These are phyloP conservation scores for Chironomus tentans DNA, from an alignment of 2,888 invertebrate genomes.

Conservation along the genomic window DNA sequence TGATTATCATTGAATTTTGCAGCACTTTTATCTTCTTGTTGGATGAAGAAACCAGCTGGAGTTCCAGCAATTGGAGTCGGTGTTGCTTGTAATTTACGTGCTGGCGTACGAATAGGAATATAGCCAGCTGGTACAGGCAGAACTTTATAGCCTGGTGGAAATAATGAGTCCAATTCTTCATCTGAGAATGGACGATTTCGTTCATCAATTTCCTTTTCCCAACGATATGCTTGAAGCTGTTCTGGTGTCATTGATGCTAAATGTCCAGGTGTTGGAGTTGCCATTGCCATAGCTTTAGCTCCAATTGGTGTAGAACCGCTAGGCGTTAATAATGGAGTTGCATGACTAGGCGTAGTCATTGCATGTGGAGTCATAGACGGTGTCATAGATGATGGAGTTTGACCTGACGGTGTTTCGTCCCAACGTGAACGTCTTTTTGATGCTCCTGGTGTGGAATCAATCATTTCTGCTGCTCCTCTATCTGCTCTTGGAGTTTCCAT, in stretches of 20 bases:
- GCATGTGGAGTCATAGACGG: slow-evolving; percentile 59
- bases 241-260: slow-evolving; percentile 98
- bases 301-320: slow-evolving; percentile 81
- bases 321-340: slow-evolving; percentile 63
- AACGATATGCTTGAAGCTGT: slow-evolving; percentile 93
- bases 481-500: slow-evolving; percentile 98
- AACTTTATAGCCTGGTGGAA: slow-evolving; percentile 97
- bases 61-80: slow-evolving; percentile 94
- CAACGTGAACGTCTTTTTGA: slow-evolving; percentile 94
- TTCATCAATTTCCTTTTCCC: slow-evolving; percentile 98
- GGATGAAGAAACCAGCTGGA: slow-evolving; percentile 90
- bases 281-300: slow-evolving; percentile 95
- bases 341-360: slow-evolving; percentile 61
- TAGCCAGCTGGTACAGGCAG: slow-evolving; percentile 93
- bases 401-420: slow-evolving; percentile 93
- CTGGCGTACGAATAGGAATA: slow-evolving; percentile 93
- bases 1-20: slow-evolving; percentile 90
- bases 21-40: slow-evolving; percentile 75
- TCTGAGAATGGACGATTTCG: slow-evolving; percentile 92
- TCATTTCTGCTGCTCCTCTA: slow-evolving; percentile 59
- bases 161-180: slow-evolving; percentile 94
- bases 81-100: slow-evolving; percentile 93
- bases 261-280: slow-evolving; percentile 94
- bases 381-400: slow-evolving; percentile 63
- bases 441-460: slow-evolving; percentile 85